Percentiles rank a stretch among this genome's conserved stretches.
phyloP scores from a whole-genome alignment of 2,113 vertebrate genomes.

The Mohoua ochrocephala region DNA sequence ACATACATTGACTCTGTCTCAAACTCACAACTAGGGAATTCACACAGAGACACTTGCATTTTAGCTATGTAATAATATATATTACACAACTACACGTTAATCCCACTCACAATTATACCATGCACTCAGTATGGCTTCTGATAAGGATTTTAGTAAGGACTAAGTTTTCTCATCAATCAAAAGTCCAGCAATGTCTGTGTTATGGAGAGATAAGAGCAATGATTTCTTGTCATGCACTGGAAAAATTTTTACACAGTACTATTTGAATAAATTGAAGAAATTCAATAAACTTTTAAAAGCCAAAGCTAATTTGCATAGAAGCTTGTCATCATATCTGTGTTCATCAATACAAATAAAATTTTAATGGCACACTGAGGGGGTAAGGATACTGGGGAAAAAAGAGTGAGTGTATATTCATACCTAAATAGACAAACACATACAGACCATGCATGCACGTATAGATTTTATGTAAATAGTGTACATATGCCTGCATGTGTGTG shows the following conservation, averaged over 20 bases:
- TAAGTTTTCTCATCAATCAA: not conserved
- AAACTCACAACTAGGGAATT: not conserved
- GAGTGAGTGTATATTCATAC: accelerated
- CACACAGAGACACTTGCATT: not conserved
- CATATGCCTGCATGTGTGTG: accelerated
- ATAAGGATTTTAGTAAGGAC: not conserved
- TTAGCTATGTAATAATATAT: not conserved
- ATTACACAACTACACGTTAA: not conserved
- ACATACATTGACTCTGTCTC: not conserved
- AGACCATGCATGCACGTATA: accelerated
- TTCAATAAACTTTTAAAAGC: not conserved
- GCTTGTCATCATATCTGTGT: not conserved
- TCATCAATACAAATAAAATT: not conserved
- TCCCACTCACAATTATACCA: not conserved
- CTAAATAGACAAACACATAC: not conserved
- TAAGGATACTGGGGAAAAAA: not conserved
- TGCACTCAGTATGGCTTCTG: not conserved
- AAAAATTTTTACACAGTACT: not conserved
- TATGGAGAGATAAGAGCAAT: not conserved
- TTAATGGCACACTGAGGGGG: not conserved
- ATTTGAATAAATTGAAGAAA: not conserved
- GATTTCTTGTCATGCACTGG: not conserved
- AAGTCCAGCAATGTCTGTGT: not conserved
- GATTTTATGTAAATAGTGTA: not conserved
- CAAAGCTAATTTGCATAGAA: not conserved